A percentile compares a stretch with the other conserved stretches of the same genome.
These are phyloP conservation scores for Pseudomyrmex flavicornis DNA, from an alignment of 1,140 invertebrate genomes.

Conservation along the genomic window DNA sequence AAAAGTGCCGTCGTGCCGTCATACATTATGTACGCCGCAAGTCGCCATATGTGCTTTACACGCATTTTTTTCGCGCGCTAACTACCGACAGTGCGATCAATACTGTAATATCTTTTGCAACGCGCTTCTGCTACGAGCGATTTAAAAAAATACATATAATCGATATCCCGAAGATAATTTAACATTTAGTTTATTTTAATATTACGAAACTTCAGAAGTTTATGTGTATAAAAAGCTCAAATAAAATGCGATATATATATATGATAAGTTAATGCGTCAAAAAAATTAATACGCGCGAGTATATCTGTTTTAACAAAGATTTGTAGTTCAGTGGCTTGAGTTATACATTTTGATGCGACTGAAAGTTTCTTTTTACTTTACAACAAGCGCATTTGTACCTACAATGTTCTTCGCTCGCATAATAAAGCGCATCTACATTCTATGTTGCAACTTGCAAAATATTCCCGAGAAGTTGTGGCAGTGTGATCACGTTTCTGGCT, in stretches of 20 bases:
- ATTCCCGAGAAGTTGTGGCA: slow-evolving; percentile 31
- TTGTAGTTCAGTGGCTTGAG: not conserved
- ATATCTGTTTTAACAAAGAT: not conserved
- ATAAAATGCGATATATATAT: too few relatives aligned
- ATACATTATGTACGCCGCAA: not conserved
- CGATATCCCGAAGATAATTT: not conserved
- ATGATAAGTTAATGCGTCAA: not conserved
- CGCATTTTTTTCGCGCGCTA: not conserved
- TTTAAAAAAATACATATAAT: not conserved
- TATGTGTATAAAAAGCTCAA: not conserved
- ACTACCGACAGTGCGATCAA: slow-evolving; percentile 2
- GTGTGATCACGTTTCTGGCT: slow-evolving; percentile 6
- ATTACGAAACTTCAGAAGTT: not conserved
- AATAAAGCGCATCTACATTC: slow-evolving; percentile 22
- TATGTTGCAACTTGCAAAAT: slow-evolving; percentile 41
- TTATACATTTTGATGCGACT: slow-evolving; percentile 4
- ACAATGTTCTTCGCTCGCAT: slow-evolving; percentile 15
- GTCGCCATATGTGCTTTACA: slow-evolving; percentile 4
- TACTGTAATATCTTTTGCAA: slow-evolving; percentile 1
- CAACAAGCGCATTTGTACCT: slow-evolving; percentile 24
- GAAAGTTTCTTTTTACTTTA: slow-evolving; percentile 38
- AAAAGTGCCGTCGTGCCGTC: slow-evolving; percentile 22
- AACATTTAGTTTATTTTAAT: not conserved
- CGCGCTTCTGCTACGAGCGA: not conserved
- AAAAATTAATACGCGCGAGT: not conserved